Evolutionary conservation across 2,113 vertebrate genomes (phyloP).

Genomic region (Corvus hawaiiensis): DNA sequence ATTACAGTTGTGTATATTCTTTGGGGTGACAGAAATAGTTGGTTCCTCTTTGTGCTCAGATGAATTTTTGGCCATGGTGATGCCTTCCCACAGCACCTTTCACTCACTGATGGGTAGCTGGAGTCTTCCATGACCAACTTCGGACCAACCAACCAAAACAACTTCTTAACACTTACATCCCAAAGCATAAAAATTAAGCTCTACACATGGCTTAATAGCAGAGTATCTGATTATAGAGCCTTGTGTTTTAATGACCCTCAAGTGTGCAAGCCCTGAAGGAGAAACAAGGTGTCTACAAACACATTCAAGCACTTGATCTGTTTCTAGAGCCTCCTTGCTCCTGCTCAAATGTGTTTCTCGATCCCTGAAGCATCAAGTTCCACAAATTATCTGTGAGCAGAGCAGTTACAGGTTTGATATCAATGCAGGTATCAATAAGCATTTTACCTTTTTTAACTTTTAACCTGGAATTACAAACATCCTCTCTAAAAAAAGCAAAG

Average conservation of each 20-base stretch:
- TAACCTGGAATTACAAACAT: neutral
- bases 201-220: neutral
- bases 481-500: neutral
- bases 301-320: neutral
- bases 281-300: neutral
- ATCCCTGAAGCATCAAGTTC: neutral
- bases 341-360: neutral
- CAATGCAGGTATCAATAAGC: neutral
- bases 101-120: rapidly evolving
- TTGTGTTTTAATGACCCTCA: neutral
- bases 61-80: neutral
- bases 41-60: neutral
- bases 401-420: neutral
- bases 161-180: neutral
- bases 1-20: neutral
- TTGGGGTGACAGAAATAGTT: neutral
- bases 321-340: neutral
- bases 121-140: neutral
- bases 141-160: neutral
- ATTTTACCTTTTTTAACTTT: neutral
- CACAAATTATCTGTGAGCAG: neutral
- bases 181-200: neutral
- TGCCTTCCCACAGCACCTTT: neutral
- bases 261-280: neutral
- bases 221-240: neutral